Evolutionary conservation across 2,113 vertebrate genomes (phyloP), one percentile per base, ranked within the genome.

Genomic region (Cephalopterus ornatus): DNA sequence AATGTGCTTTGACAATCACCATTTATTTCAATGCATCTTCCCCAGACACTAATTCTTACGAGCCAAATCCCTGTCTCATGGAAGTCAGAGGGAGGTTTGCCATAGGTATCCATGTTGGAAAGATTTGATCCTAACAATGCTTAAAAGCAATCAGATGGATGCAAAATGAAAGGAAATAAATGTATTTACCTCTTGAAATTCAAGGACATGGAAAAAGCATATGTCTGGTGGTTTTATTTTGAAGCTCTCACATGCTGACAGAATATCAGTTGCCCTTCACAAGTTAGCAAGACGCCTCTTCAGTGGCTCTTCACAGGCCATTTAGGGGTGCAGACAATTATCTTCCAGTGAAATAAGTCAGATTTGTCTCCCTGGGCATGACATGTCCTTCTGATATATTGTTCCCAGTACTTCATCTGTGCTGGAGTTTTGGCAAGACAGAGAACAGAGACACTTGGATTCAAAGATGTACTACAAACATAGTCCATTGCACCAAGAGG

Each of bases 1-100:
- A 94, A 82, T 71, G 82, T 95, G 82, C 79, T 97, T 95, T 83
- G 77, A 85, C 94, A 97, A 96, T 96, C 92, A 92, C 70, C 62
- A 66, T 95, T 93, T 91, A 93, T 89, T 96, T 96, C 89, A 95
- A 32, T 77, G 82, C 56, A 76, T 88, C 49, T 86, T 97, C 92
- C 94, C 94, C 35, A 96, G 97, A 92, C n/a, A 23, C 58, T 86
- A 50, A 75, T 86, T 94, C 47, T 81, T 83, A 44, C 2, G 10
- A 73, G 90, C 72, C 89, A 93, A 95, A 94, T 90, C 79, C 62
- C 42, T 4, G 2, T 73, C 58, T 85, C 5, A 1, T 93, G 92
- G 71, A 95, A 92, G 62, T 91, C 84, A 87, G 76, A 92, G 76
- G 67, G 79, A 95, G 59, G 84, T 94, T 96, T 74, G 86, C 80